Evolutionary conservation across 2,113 vertebrate genomes (phyloP).

Genomic region (Sus scrofa): T2T-Sscrofa CM000822.6:67156001-67156500

Average conservation of each 20-base stretch:
- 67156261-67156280: neutral
- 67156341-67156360: no score
- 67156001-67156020: neutral
- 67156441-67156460: no score
- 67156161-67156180: neutral
- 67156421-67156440: no score
- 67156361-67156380: no score
- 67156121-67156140: neutral
- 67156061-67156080: neutral
- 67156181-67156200: neutral
- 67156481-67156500: no score
- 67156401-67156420: no score
- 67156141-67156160: neutral
- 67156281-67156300: neutral
- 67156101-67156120: no score
- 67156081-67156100: neutral
- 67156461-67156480: no score
- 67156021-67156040: accelerated
- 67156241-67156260: neutral
- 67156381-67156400: no score
- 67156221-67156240: neutral
- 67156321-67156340: neutral
- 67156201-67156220: neutral
- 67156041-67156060: neutral
- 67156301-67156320: neutral